These are phyloP conservation scores for Lethrus apterus DNA, from an alignment of 1,140 invertebrate species.

Conservation along the genomic window DNA sequence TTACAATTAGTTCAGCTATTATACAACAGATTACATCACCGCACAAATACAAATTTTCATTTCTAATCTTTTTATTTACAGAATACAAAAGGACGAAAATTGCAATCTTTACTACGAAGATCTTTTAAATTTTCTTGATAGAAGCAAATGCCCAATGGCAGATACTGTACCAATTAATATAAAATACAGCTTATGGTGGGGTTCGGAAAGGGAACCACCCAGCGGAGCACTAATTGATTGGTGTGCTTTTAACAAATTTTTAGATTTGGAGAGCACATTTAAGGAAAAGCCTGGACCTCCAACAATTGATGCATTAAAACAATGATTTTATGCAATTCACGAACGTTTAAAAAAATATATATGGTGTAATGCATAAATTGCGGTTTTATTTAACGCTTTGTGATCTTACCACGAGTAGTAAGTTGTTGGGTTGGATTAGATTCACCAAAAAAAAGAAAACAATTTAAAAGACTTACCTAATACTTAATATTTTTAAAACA, in stretches of 20 bases:
- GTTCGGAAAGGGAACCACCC: constrained; percentile 40
- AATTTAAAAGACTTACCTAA: too few relatives aligned
- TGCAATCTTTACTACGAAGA: constrained; percentile 54
- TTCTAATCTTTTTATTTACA: constrained; percentile 26
- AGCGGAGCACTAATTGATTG: constrained; percentile 43
- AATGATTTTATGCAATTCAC: constrained; percentile 10
- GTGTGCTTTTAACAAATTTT: constrained; percentile 44
- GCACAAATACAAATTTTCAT: too few relatives aligned
- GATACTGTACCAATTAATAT: constrained; percentile 46
- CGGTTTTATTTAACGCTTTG: too few relatives aligned
- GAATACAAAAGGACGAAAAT: constrained; percentile 51
- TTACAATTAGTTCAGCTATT: too few relatives aligned
- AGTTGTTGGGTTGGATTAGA: too few relatives aligned
- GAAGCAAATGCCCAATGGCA: constrained; percentile 47
- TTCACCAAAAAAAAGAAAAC: too few relatives aligned
- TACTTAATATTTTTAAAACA: too few relatives aligned
- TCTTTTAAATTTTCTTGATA: constrained; percentile 52
- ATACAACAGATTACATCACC: too few relatives aligned
- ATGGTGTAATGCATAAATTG: too few relatives aligned
- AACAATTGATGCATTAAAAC: constrained; percentile 22
- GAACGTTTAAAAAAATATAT: constrained; percentile 7
- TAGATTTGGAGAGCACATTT: constrained; percentile 44
- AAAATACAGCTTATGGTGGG: constrained; percentile 46
- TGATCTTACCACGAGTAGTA: too few relatives aligned
- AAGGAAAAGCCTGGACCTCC: constrained; percentile 23